Conservation (phyloP, 2,797 vertebrate genomes). For the Fistularia tabacaria region DNA sequence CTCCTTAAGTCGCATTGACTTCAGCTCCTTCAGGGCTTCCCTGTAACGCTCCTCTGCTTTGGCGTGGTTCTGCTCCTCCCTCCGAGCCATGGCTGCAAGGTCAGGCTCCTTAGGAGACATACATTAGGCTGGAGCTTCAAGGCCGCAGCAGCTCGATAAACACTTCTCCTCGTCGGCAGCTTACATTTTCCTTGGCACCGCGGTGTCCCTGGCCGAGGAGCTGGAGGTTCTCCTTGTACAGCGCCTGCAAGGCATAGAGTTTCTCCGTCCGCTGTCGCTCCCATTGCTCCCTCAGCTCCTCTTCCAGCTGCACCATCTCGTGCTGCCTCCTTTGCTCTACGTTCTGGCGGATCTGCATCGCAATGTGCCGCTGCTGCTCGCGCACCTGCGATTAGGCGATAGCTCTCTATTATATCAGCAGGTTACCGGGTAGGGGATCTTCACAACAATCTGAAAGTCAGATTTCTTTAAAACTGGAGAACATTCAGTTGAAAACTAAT, state of each 20-base stretch:
- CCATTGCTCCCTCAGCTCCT: slow-evolving; percentile 81
- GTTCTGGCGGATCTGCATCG: slow-evolving; percentile 80
- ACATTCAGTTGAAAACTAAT: no score
- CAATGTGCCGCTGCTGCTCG: slow-evolving; percentile 86
- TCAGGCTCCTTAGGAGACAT: slow-evolving; percentile 79
- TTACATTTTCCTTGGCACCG: slow-evolving; percentile 86
- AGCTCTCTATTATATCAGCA: neutral
- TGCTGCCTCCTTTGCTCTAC: slow-evolving; percentile 79
- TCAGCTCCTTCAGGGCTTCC: slow-evolving; percentile 85
- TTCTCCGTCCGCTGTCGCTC: slow-evolving; percentile 77
- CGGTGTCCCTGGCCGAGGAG: slow-evolving; percentile 84
- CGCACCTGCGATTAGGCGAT: slow-evolving; percentile 78
- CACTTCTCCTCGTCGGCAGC: neutral
- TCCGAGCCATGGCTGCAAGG: slow-evolving; percentile 71
- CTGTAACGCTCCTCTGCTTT: slow-evolving; percentile 82
- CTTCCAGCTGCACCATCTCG: slow-evolving; percentile 77
- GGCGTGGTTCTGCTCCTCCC: slow-evolving; percentile 72
- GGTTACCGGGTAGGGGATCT: no score
- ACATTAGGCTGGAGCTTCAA: neutral
- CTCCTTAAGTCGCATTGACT: slow-evolving; percentile 75
- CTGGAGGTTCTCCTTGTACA: slow-evolving; percentile 81
- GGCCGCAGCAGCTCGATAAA: neutral
- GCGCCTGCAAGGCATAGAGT: slow-evolving; percentile 74
- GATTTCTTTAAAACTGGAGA: no score
- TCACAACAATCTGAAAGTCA: no score